Percentiles rank a stretch among this genome's conserved stretches.
phyloP scores from a whole-genome alignment of 2,888 invertebrate genomes.

The Allacma fusca region DNA sequence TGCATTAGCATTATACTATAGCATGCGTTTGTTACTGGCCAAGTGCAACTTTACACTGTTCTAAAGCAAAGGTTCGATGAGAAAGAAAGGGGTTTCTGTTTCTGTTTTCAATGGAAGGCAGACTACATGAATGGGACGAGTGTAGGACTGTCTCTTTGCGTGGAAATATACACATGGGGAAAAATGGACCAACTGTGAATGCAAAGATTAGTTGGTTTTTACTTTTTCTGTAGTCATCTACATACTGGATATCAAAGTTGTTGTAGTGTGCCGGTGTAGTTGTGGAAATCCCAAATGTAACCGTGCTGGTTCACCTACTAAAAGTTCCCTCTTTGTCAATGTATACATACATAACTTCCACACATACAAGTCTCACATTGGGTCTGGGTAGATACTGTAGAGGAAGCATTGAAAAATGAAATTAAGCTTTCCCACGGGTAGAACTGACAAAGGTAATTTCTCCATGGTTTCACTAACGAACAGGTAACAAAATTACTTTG shows the following conservation, averaged over 20 bases:
- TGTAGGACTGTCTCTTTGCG: not conserved
- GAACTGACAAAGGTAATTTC: slow-evolving; percentile 23
- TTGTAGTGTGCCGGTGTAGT: too few relatives aligned
- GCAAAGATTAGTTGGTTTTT: slow-evolving; percentile 12
- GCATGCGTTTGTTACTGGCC: not conserved
- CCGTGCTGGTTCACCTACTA: not conserved
- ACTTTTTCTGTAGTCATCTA: not conserved
- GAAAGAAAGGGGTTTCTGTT: slow-evolving; percentile 32
- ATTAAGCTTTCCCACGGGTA: slow-evolving; percentile 40
- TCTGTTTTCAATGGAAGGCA: not conserved
- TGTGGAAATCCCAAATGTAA: not conserved
- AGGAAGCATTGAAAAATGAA: slow-evolving; percentile 29
- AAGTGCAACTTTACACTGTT: not conserved
- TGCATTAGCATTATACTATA: slow-evolving; percentile 20
- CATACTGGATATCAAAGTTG: too few relatives aligned
- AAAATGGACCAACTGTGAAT: slow-evolving; percentile 3
- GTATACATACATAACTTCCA: not conserved
- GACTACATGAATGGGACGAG: not conserved
- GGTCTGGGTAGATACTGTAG: not conserved
- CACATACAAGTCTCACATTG: not conserved
- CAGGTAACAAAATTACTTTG: slow-evolving; percentile 12
- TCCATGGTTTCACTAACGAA: slow-evolving; percentile 24
- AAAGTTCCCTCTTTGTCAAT: not conserved
- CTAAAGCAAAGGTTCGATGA: slow-evolving; percentile 21
- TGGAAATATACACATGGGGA: not conserved